A percentile compares a stretch with the other conserved stretches of the same genome.
These are phyloP conservation scores for Spisula subtruncata DNA, from an alignment of 2,888 invertebrate genomes.

Conservation along the genomic window DNA sequence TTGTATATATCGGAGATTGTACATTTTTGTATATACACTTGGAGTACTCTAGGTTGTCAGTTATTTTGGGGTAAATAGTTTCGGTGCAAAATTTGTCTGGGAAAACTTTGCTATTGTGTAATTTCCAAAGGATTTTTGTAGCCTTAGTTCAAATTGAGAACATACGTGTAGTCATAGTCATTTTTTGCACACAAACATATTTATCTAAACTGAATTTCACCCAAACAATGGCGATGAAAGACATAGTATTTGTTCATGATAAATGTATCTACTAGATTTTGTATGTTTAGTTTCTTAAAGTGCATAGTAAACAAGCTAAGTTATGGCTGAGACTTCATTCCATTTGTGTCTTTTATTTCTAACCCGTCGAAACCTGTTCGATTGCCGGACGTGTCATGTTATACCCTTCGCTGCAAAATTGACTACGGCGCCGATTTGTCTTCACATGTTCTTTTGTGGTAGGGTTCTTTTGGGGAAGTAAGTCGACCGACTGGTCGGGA, in stretches of 20 bases:
- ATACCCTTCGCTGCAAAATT: too few species aligned
- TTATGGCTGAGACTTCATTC: too few species aligned
- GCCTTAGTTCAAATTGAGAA: neutral
- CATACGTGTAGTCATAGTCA: neutral
- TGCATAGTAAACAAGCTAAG: neutral
- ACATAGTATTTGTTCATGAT: neutral
- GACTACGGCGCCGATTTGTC: too few species aligned
- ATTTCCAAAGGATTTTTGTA: neutral
- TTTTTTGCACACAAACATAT: neutral
- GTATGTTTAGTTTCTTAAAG: too few species aligned
- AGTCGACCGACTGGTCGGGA: too few species aligned
- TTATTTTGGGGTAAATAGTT: neutral
- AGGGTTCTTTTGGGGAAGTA: too few species aligned
- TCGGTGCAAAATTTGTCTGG: neutral
- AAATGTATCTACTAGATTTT: neutral
- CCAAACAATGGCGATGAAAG: neutral
- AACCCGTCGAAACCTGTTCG: too few species aligned
- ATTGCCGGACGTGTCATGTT: too few species aligned
- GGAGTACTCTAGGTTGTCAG: neutral
- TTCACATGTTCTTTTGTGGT: too few species aligned
- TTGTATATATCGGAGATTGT: slow-evolving; percentile 6
- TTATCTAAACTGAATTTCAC: neutral
- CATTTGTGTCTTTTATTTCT: too few species aligned
- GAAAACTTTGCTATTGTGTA: neutral
- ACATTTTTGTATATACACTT: neutral